Base-by-base conservation (phyloP, 1,140 invertebrate genomes). In the Halotydeus destructor region DNA sequence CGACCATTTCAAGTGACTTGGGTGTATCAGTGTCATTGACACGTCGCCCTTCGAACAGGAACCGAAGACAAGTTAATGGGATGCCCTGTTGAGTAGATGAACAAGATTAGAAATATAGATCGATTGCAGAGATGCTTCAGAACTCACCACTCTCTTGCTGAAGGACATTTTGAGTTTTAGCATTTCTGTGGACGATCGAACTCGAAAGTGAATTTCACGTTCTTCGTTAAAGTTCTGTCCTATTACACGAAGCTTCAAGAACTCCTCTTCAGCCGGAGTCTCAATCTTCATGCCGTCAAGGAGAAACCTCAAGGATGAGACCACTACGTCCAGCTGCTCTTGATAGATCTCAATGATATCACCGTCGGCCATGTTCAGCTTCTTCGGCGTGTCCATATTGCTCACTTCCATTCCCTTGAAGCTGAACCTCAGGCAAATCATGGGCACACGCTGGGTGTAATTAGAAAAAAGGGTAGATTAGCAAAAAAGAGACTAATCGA, bases 171-270 rank as follows among this genome's bases (percentile, higher is more conserved):
- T 41, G 21, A 41, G 24, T 41, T 41, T 81, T 18, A 70, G 72
- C 73, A 80, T 78, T 55, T 72, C 69, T 45, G 76, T 80, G 11
- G 74, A 75, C 68, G 74, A 74, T 61, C 80, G 79, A 27, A 80
- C 76, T 55, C 75, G 69, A 59, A 80, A 80, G 54, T 80, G 76
- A 47, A 80, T 76, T n/a, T n/a, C n/a, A n/a, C n/a, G n/a, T n/a
- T n/a, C n/a, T 67, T 80, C 76, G 54, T 76, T 78, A 45, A 69
- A 69, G 57, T 78, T 75, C 69, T 74, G 73, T 49, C 75, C 74
- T 32, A 77, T 72, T 14, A 77, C 75, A 64, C 75, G 76, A 25
- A 77, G 58, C 56, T 78, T 77, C 52, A 77, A 78, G 53, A 76
- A 78, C n/a, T n/a, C n/a, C n/a, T n/a, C n/a, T n/a, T n/a, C n/a